Percentiles rank a stretch among this genome's conserved stretches.
These are phyloP conservation scores for Cepphus grylle DNA, from an alignment of 2,113 vertebrate genomes.

Conservation along the genomic window DNA sequence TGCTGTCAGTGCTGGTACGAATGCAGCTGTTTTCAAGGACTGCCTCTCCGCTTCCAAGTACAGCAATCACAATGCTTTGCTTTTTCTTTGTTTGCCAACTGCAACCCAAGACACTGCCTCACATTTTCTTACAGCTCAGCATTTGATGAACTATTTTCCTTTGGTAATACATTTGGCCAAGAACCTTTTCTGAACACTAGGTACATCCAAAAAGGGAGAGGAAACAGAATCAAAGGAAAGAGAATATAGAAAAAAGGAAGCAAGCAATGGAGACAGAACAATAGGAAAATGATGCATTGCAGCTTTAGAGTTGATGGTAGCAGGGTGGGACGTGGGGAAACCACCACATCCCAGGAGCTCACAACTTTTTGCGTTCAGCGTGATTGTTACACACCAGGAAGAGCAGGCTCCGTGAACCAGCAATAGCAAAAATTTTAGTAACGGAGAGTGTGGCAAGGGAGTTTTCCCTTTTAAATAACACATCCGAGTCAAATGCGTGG, in stretches of 20 bases:
- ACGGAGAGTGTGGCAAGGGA: not conserved
- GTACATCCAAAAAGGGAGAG: too few relatives aligned
- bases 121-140: fast-evolving
- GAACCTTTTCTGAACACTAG: too few relatives aligned
- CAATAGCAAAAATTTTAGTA: fast-evolving
- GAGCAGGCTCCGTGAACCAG: not conserved
- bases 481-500: not conserved
- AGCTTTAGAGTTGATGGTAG: not conserved
- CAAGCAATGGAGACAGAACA: too few relatives aligned
- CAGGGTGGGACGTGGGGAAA: not conserved
- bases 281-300: too few relatives aligned
- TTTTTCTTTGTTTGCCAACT: not conserved
- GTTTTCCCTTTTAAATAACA: not conserved
- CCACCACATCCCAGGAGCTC: too few relatives aligned
- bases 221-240: too few relatives aligned
- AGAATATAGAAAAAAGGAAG: too few relatives aligned
- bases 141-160: too few relatives aligned
- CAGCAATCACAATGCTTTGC: not conserved
- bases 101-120: fast-evolving
- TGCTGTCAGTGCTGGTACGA: fast-evolving
- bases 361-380: not conserved
- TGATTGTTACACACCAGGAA: not conserved
- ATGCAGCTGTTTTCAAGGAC: not conserved
- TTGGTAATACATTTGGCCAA: too few relatives aligned
- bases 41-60: not conserved